A percentile compares a stretch with the other conserved stretches of the same genome.
phyloP scores from a whole-genome alignment of 2,113 vertebrate species.

The Coryphaenoides rupestris region DNA sequence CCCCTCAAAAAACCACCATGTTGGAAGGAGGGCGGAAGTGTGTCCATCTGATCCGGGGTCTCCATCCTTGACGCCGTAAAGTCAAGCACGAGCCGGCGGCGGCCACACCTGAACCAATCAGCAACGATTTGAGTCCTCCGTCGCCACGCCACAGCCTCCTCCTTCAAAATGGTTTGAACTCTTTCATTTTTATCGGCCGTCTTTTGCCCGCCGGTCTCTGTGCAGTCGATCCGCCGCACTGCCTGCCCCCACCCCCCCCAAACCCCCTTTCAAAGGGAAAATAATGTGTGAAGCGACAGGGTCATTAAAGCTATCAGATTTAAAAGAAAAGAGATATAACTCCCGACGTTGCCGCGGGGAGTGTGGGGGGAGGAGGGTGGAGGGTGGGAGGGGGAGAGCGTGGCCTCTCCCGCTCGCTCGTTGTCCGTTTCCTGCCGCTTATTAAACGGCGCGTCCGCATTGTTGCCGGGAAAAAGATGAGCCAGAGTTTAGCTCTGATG shows the following conservation, averaged over 20 bases:
- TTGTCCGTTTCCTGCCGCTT: too few relatives aligned
- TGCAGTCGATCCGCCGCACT: too few relatives aligned
- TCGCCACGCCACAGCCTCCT: background rate
- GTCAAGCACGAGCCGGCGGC: too few relatives aligned
- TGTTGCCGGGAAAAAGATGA: conserved; percentile 59
- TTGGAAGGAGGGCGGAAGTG: too few relatives aligned
- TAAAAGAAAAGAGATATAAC: conserved; percentile 15
- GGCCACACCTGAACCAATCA: conserved; percentile 18
- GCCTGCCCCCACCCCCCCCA: too few relatives aligned
- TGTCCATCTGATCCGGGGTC: too few relatives aligned
- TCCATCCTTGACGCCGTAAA: too few relatives aligned
- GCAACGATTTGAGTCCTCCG: conserved; percentile 15
- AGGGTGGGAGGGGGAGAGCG: too few relatives aligned
- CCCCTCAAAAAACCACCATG: too few relatives aligned
- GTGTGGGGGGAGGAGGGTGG: conserved; percentile 12
- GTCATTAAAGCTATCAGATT: conserved; percentile 39
- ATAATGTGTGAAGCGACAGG: too few relatives aligned
- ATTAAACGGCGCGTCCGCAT: conserved; percentile 57
- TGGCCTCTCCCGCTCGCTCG: conserved; percentile 41
- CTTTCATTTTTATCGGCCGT: background rate
- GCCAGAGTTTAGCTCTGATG: conserved; percentile 80
- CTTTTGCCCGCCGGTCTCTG: too few relatives aligned
- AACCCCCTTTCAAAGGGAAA: background rate
- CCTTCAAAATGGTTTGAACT: too few relatives aligned
- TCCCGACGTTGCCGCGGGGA: background rate